phyloP scores from a whole-genome alignment of 92 coral and sea anemone genomes.

The Hydrozoanthus gracilis region DNA sequence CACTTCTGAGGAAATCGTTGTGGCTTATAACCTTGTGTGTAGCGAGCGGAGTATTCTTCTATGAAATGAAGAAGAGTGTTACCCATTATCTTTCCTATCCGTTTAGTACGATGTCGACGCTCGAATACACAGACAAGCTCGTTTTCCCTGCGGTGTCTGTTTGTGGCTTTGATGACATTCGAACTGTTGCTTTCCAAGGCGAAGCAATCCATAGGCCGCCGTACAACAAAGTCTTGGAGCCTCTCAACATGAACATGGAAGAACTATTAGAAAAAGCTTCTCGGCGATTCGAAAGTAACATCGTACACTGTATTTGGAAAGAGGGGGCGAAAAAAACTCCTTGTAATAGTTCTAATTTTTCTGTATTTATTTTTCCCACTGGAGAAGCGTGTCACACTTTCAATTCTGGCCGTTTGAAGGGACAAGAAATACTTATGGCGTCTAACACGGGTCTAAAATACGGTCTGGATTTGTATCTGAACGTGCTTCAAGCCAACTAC shows the following conservation, averaged over 20 bases:
- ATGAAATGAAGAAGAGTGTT: conserved; percentile 77
- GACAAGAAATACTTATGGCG: conserved; percentile 40
- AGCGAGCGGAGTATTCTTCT: conserved; percentile 77
- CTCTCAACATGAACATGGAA: conserved; percentile 37
- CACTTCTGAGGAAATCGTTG: conserved; percentile 67
- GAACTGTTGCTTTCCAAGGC: conserved; percentile 55
- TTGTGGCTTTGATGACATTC: conserved; percentile 81
- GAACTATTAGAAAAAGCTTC: conserved; percentile 49
- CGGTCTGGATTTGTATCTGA: conserved; percentile 70
- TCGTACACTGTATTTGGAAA: conserved; percentile 57
- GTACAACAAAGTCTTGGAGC: not conserved
- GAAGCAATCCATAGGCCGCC: not conserved
- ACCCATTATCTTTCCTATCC: conserved; percentile 70
- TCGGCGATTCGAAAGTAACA: conserved; percentile 52
- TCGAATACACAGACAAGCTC: conserved; percentile 69
- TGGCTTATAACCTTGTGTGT: conserved; percentile 73
- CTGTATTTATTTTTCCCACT: conserved; percentile 71
- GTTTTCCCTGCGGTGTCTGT: conserved; percentile 81
- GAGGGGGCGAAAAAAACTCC: conserved; percentile 20
- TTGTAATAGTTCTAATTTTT: conserved; percentile 62
- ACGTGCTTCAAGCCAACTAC: conserved; percentile 61
- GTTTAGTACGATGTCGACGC: conserved; percentile 79
- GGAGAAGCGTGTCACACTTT: conserved; percentile 85
- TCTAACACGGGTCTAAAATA: conserved; percentile 73
- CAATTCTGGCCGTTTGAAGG: conserved; percentile 62